Evolutionary conservation across 2,113 vertebrate species (phyloP), one percentile per base, ranked within the genome.

Genomic region (Rhabdomys dilectus): DNA sequence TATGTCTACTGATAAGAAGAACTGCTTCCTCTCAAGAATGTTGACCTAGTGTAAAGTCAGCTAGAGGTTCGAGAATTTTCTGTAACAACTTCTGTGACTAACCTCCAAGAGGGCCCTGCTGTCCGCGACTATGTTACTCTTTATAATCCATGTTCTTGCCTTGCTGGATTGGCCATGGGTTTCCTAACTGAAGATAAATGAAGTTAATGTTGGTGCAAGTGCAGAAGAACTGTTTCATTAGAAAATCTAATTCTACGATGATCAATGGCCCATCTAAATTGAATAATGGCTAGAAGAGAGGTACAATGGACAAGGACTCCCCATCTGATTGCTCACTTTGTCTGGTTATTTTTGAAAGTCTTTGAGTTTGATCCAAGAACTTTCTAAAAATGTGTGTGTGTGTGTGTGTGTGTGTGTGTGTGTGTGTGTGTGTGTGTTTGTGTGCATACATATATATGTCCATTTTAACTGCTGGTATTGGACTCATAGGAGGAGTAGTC

Each of bases 381-480:
- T 80, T 42, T 13, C 45, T 90, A 51, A 45, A 64, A 86, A 73
- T 39, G 68, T 68, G 12, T 68, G 31, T 66, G 6, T 31, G 9
- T 66, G 6, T 29, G 17, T 58, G 15, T 58, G 15, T 17, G 15
- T 17, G 31, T 34, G 12, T 66, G 5, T 13, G 31, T 60, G 19
- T 58, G 19, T 60, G 19, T 62, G 2, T 66, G 64, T 66, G 64
- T 29, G 22, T 62, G 60, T 66, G 64, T 66, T 26, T 31, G 64
- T 31, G 64, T 66, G 64, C 29, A 26, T 26, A 64, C 10, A 51
- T 68, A 48, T 64, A 42, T 2, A 66, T 15, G 17, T 93, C 34
- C 62, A 58, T 73, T 94, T 96, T 77, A 85, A 58, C n/a, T 85
- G 45, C 36, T 93, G 62, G 45, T 91, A 68, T 48, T 70, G 51